These are phyloP conservation scores for Otus scops DNA, from an alignment of 2,797 vertebrate genomes.

Conservation along the genomic window DNA sequence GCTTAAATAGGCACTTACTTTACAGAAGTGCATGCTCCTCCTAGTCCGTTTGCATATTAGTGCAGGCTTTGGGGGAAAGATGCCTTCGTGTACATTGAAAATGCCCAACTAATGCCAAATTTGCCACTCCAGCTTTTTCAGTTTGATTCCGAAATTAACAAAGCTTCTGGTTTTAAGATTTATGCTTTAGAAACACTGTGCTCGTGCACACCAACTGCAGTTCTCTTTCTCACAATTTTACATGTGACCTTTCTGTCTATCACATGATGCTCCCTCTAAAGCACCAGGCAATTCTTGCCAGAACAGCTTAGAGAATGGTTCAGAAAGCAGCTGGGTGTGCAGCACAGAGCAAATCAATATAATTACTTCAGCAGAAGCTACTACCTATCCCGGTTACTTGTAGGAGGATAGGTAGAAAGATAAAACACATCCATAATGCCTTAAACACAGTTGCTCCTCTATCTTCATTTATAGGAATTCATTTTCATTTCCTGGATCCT, in stretches of 20 bases:
- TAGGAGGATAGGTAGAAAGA: not conserved
- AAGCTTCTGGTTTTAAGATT: not conserved
- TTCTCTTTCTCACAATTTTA: not conserved
- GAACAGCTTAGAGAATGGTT: not conserved
- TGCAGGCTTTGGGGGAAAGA: not conserved
- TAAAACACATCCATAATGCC: not conserved
- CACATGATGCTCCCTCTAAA: not conserved
- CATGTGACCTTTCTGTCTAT: not conserved
- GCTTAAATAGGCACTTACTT: not conserved
- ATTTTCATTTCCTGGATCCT: constrained; percentile 57
- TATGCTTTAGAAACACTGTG: not conserved
- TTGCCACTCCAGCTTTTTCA: not conserved
- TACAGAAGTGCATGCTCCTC: not conserved
- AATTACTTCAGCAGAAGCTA: not conserved
- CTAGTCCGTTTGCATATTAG: not conserved
- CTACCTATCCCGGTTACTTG: not conserved
- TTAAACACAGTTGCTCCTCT: not conserved
- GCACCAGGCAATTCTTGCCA: not conserved
- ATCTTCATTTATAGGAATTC: constrained; percentile 57
- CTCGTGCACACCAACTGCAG: not conserved
- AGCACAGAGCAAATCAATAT: constrained; percentile 5
- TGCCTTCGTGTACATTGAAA: not conserved
- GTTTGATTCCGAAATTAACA: not conserved
- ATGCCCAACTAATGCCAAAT: not conserved
- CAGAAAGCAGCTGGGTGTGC: not conserved